A percentile compares a stretch with the other conserved stretches of the same genome.
Conservation (phyloP, 2,113 vertebrate species). For the Gambusia affinis region DNA sequence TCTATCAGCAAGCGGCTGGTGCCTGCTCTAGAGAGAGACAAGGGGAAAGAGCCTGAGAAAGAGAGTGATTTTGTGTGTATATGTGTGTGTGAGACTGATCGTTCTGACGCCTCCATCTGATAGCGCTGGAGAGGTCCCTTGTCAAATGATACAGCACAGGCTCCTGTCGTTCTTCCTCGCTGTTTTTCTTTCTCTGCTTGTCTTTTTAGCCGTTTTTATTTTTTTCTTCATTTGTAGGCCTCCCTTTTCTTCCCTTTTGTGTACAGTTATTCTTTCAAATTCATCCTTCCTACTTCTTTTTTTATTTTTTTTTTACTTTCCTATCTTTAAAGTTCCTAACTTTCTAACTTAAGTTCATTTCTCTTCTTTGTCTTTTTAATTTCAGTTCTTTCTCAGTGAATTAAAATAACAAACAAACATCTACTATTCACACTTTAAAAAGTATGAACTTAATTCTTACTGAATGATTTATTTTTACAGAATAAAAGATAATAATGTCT, state of each 20-base stretch:
- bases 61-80: slow-evolving; percentile 16
- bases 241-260: slow-evolving; percentile 14
- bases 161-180: slow-evolving; percentile 65
- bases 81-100: slow-evolving; percentile 82
- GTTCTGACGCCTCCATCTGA: slow-evolving; percentile 87
- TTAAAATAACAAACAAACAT: neutral
- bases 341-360: neutral
- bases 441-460: too few species aligned
- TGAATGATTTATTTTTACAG: too few species aligned
- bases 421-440: too few species aligned
- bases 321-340: neutral
- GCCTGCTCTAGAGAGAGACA: slow-evolving; percentile 72
- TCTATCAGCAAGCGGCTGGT: slow-evolving; percentile 87
- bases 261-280: slow-evolving; percentile 4
- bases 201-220: slow-evolving; percentile 22
- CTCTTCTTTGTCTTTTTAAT: neutral
- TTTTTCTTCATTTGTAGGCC: slow-evolving; percentile 18
- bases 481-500: too few species aligned
- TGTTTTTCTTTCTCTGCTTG: slow-evolving; percentile 20
- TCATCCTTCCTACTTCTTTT: neutral
- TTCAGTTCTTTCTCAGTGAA: neutral
- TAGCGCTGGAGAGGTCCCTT: slow-evolving; percentile 86
- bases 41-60: slow-evolving; percentile 45
- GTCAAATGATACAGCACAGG: slow-evolving; percentile 91
- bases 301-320: neutral